phyloP scores from a whole-genome alignment of 2,888 invertebrate species.

The Machimus atricapillus region DNA sequence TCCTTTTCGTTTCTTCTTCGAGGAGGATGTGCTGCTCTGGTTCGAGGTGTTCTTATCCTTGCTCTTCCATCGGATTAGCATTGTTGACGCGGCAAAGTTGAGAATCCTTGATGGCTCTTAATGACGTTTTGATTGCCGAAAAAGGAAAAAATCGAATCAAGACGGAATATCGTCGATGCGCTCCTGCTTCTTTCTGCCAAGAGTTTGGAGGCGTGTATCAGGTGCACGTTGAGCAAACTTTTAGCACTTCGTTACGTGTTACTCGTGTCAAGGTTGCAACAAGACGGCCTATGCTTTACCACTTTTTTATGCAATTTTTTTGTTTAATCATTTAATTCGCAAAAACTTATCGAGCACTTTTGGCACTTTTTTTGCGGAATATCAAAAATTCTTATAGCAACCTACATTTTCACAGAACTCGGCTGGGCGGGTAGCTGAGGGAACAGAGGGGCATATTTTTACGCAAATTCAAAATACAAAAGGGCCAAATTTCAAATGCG shows the following conservation, averaged over 20 bases:
- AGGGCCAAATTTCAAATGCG: no score
- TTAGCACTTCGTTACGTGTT: background rate
- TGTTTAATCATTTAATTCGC: background rate
- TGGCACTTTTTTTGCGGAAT: background rate
- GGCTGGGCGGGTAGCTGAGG: background rate
- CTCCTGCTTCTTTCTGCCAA: background rate
- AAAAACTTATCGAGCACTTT: background rate
- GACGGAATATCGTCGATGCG: background rate
- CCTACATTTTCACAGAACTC: background rate
- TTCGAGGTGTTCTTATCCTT: slow-evolving; percentile 80
- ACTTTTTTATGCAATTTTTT: background rate
- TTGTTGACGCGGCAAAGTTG: slow-evolving; percentile 57
- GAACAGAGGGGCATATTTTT: background rate
- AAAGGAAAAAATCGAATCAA: background rate
- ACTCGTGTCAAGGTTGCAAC: background rate
- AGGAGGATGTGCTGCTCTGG: slow-evolving; percentile 66
- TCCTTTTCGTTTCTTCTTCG: slow-evolving; percentile 86
- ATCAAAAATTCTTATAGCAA: background rate
- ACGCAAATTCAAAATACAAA: no score
- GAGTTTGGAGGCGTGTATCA: background rate
- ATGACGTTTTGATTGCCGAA: slow-evolving; percentile 30
- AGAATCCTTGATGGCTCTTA: slow-evolving; percentile 43
- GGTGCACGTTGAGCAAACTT: background rate
- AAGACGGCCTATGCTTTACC: background rate
- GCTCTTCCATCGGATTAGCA: slow-evolving; percentile 86